Evolutionary conservation across 2,113 vertebrate species (phyloP).

Genomic region (Sturnus vulgaris): DNA sequence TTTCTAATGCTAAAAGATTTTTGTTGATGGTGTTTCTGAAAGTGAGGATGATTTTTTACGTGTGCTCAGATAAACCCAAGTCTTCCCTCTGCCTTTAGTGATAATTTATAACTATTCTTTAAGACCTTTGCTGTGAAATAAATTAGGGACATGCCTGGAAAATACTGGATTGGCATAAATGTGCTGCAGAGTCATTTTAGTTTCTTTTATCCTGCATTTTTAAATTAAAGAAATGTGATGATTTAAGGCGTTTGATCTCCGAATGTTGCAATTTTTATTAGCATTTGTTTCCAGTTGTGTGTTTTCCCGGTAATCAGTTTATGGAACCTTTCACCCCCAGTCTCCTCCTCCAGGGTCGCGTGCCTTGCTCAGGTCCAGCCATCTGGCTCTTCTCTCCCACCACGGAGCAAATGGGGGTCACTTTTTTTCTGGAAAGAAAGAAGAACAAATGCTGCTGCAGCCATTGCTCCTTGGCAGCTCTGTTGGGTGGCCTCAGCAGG

Average conservation of each 20-base stretch:
- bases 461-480: background rate
- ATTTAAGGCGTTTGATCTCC: slow-evolving; percentile 3
- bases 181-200: background rate
- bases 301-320: background rate
- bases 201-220: background rate
- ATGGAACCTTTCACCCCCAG: slow-evolving; percentile 13
- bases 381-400: slow-evolving; percentile 40
- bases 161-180: background rate
- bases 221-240: slow-evolving; percentile 34
- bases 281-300: slow-evolving; percentile 34
- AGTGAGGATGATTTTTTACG: background rate
- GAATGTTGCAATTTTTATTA: slow-evolving; percentile 18
- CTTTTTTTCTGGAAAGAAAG: background rate
- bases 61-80: background rate
- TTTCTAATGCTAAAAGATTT: background rate
- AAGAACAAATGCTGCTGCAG: background rate
- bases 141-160: background rate
- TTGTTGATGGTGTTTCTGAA: background rate
- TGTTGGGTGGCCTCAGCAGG: background rate
- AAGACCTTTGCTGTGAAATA: background rate
- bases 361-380: background rate
- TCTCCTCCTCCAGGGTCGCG: background rate
- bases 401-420: background rate
- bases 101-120: background rate
- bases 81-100: background rate